Percentiles rank a stretch among this genome's conserved stretches.
Conservation (phyloP, 64 coral and sea anemone genomes). For the Orbicella faveolata region DNA sequence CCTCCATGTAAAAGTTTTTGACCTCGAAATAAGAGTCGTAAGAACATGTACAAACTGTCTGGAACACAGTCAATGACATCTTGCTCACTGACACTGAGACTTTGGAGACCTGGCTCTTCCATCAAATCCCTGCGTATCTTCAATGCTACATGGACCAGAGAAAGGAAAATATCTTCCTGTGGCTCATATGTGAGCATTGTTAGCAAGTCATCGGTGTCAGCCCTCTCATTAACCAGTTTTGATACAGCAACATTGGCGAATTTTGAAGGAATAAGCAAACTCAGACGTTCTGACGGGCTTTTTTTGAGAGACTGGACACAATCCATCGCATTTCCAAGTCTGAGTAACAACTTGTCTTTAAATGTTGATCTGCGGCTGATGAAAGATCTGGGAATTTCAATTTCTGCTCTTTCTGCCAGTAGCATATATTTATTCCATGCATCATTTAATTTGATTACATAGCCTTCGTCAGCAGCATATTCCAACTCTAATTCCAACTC, state of each 20-base stretch:
- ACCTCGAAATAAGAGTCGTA: conserved; percentile 47
- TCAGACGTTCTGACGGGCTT: conserved; percentile 56
- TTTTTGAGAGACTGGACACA: conserved; percentile 50
- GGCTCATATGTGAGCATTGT: conserved; percentile 11
- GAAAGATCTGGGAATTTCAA: conserved; percentile 39
- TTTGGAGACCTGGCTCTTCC: conserved; percentile 46
- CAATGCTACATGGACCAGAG: conserved; percentile 60
- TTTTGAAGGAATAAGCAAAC: conserved; percentile 49
- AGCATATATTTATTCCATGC: conserved; percentile 54
- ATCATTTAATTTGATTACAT: conserved; percentile 62
- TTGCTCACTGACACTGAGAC: conserved; percentile 26
- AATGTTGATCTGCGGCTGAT: too few species aligned
- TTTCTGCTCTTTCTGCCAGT: conserved; percentile 51
- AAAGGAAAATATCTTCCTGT: conserved; percentile 62
- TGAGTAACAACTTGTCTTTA: conserved; percentile 22
- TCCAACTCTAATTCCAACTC: too few species aligned
- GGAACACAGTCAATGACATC: conserved; percentile 39
- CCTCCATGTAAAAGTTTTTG: conserved; percentile 33
- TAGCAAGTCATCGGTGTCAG: conserved; percentile 38
- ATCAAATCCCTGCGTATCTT: conserved; percentile 54
- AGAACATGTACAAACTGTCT: conserved; percentile 43
- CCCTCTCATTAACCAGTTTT: conserved; percentile 22
- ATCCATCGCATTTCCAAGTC: conserved; percentile 19
- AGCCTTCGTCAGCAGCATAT: conserved; percentile 54
- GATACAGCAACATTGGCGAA: conserved; percentile 56